Evolutionary conservation across 2,113 vertebrate genomes (phyloP), one percentile per base, ranked within the genome.

Genomic region (Urocynchramus pylzowi): DNA sequence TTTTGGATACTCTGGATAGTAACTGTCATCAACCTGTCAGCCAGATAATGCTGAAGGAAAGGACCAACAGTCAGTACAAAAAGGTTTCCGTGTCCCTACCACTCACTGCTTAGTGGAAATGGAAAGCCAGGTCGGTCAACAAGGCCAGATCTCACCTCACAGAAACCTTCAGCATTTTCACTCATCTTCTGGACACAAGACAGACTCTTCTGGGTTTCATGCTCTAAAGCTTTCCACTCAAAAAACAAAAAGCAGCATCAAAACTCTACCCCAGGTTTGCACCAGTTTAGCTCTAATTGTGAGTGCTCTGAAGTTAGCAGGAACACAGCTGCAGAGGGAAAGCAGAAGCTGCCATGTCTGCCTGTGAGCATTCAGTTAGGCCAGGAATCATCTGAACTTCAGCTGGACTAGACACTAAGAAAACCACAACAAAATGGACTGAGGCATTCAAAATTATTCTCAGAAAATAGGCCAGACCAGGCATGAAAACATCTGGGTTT

Each of bases 401-500:
- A 54, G 76, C 69, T 79, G 91, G 91, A 92, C 89, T 47, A 97
- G 95, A 97, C 52, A 2, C 65, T n/a, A 78, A 71, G 77, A 44
- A 95, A 96, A 95, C 93, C 96, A 95, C 96, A 96, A 94, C 33
- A 95, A 95, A 96, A 92, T 81, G 91, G 94, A 89, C 69, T 30
- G 53, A 94, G 76, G 69, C 77, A 95, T 68, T 49, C 81, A 89
- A 75, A 95, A 71, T 45, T 74, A 68, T 65, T 82, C 86, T 57
- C 92, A 96, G 90, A 95, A 96, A 96, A 93, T 70, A 91, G 85
- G 93, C 95, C 92, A 96, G 95, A 95, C 87, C 1, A 0, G 95
- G 95, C 93, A 95, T 26, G 93, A 97, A 95, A 95, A 96, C 93
- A 95, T 87, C 85, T 92, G 91, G 90, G 95, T 75, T 95, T 80